Conservation (phyloP, 2,888 invertebrate species). For the Megaustenia siamemsis region DNA sequence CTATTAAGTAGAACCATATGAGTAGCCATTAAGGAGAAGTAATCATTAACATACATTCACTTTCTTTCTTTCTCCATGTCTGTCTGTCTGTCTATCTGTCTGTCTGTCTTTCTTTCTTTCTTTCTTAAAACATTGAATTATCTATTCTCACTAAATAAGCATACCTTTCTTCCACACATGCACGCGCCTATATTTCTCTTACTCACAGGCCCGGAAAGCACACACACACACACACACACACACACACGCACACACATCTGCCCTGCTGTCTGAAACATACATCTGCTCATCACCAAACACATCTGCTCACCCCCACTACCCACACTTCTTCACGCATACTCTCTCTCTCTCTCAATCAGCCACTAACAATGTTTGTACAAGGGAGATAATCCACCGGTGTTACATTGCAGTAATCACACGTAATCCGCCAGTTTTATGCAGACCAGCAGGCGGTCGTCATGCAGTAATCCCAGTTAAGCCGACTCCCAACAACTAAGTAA, state of each 20-base stretch:
- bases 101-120: too few species aligned
- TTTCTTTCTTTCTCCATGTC: too few species aligned
- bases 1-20: too few species aligned
- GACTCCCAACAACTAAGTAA: constrained; percentile 15
- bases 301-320: background rate
- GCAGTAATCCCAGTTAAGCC: constrained; percentile 2
- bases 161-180: background rate
- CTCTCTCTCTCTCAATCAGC: constrained; percentile 18
- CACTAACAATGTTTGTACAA: constrained; percentile 25
- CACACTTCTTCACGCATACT: background rate
- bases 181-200: background rate
- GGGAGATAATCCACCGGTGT: constrained; percentile 29
- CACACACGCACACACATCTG: background rate
- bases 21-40: too few species aligned
- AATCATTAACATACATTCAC: background rate
- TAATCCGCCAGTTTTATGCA: constrained; percentile 12
- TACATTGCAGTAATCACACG: background rate
- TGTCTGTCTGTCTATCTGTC: too few species aligned
- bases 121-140: too few species aligned
- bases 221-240: background rate
- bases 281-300: background rate
- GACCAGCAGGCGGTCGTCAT: constrained; percentile 10
- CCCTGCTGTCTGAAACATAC: background rate
- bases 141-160: background rate
- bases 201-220: background rate